Evolutionary conservation across 1,140 invertebrate genomes (phyloP), one percentile per base, ranked within the genome.

Genomic region (Diachasma alloeum): DNA sequence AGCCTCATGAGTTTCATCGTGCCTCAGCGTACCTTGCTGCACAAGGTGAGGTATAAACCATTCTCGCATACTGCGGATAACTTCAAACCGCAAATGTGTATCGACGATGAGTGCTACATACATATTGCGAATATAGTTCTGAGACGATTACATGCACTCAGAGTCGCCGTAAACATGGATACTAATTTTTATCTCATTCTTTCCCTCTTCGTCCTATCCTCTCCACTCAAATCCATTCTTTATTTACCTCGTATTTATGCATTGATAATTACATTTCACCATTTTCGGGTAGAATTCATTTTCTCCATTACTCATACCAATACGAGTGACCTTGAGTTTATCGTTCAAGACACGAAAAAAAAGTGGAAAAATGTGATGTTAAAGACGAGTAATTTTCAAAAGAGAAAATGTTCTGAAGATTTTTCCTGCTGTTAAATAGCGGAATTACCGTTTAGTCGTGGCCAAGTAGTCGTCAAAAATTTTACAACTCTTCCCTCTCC

Each of bases 391-490:
- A 63, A 63, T 26, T 63, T 63, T 26, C 6, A 26, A 10, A 15
- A 19, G 59, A 53, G 15, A 17, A 53, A 53, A 53, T 17, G 39
- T 17, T 19, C 17, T 1, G n/a, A 15, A 26, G 15, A 63, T 63
- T 26, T 26, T 74, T 56, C 31, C 42, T 36, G 42, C 70, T 71
- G 75, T 44, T 77, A 79, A 79, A 77, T 68, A 66, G 48, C 72
- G 66, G 71, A 77, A 79, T 79, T 79, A 79, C 77, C 76, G 78
- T 77, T 77, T 77, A 46, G 75, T 48, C 69, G 71, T 72, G 48
- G 70, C 10, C 59, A 63, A 63, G 24, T 26, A 31, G 15, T 26
- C 59, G 19, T 56, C 48, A 56, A 56, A 63, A 63, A 63, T 63
- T 63, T 63, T 24, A 24, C 24, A 63, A 63, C 59, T 31, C 10